phyloP scores from a whole-genome alignment of 2,113 vertebrate genomes.

The Passerina amoena region DNA sequence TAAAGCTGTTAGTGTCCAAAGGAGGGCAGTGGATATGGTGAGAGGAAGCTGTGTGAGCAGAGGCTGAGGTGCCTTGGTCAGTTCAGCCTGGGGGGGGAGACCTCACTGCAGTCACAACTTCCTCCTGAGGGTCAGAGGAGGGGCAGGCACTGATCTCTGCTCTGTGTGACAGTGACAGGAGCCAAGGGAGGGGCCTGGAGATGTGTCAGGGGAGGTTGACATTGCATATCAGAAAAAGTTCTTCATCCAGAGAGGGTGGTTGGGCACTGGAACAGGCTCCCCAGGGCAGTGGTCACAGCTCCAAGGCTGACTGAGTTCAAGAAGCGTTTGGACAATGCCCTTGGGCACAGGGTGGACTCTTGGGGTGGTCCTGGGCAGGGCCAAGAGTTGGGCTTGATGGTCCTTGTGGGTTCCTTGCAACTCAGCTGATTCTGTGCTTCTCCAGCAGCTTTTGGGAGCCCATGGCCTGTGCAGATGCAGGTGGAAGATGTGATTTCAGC shows the following conservation, averaged over 20 bases:
- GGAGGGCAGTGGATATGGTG: accelerated
- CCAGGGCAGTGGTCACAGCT: neutral
- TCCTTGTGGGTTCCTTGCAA: neutral
- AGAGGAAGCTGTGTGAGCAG: accelerated
- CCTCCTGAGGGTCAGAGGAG: neutral
- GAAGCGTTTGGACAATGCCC: accelerated
- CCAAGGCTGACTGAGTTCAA: accelerated
- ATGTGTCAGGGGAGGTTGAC: accelerated
- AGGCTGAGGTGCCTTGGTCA: accelerated
- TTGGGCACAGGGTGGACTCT: accelerated
- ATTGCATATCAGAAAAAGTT: accelerated
- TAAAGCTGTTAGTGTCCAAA: neutral
- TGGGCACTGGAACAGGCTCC: neutral
- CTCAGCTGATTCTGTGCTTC: no score
- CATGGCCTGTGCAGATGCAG: accelerated
- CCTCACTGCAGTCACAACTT: accelerated
- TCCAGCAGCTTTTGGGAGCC: neutral
- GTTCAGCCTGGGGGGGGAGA: neutral
- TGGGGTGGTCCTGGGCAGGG: accelerated
- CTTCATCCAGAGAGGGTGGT: neutral
- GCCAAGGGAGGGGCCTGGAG: neutral
- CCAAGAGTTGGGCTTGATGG: accelerated
- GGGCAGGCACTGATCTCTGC: neutral
- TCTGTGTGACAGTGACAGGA: neutral
- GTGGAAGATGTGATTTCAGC: accelerated